A percentile compares a stretch with the other conserved stretches of the same genome.
Conservation (phyloP, 2,797 vertebrate species). For the Pterois miles region DNA sequence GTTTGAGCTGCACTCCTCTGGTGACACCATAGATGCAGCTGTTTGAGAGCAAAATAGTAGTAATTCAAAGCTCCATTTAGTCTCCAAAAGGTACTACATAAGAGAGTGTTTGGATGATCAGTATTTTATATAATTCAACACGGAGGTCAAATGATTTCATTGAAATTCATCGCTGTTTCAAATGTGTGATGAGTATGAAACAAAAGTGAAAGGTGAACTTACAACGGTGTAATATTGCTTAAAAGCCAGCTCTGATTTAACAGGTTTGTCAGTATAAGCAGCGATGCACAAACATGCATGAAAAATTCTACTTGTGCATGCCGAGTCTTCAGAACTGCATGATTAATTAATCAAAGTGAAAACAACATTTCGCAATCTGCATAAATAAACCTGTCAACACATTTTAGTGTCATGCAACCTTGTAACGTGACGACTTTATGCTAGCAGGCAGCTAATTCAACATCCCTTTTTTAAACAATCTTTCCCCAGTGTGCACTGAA, state of each 20-base stretch:
- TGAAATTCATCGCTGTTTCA: neutral
- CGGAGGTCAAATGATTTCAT: neutral
- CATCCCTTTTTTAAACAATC: neutral
- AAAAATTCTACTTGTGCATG: neutral
- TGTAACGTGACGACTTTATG: neutral
- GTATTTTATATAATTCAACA: neutral
- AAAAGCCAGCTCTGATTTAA: neutral
- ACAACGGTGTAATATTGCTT: neutral
- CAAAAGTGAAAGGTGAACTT: neutral
- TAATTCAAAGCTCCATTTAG: constrained; percentile 6
- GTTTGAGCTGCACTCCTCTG: constrained; percentile 6
- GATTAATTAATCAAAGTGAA: constrained; percentile 4
- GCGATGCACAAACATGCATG: neutral
- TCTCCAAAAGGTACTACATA: neutral
- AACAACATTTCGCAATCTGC: neutral
- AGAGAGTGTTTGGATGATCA: neutral
- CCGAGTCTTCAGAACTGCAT: neutral
- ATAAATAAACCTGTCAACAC: constrained; percentile 4
- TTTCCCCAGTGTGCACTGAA: neutral
- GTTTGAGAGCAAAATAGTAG: neutral
- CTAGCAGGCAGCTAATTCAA: neutral
- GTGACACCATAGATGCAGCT: constrained; percentile 15
- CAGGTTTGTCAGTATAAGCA: neutral
- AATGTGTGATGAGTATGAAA: neutral
- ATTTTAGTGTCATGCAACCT: neutral